Conservation (phyloP, 2,113 vertebrate genomes). For the Phasianus colchicus region DNA sequence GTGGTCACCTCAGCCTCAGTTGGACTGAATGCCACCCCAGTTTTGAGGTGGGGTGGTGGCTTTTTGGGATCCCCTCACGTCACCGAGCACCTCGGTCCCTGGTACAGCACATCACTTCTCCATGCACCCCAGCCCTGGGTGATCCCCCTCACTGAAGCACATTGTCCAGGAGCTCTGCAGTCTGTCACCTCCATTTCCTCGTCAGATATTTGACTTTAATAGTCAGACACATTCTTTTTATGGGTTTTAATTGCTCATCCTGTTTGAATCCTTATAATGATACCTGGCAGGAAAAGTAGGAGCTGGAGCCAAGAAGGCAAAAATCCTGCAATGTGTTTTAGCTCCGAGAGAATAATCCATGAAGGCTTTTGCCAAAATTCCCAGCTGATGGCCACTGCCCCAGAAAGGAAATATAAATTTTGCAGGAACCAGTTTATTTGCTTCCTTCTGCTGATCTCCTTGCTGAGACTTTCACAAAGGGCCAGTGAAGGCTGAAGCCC, state of each 20-base stretch:
- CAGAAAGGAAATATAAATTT: slow-evolving; percentile 2
- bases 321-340: background rate
- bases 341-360: background rate
- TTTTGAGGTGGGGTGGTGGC: too few relatives aligned
- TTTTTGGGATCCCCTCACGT: too few relatives aligned
- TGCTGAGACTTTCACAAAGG: rapidly evolving
- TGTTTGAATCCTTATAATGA: slow-evolving; percentile 11
- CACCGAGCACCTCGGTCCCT: too few relatives aligned
- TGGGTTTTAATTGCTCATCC: slow-evolving; percentile 46
- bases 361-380: background rate
- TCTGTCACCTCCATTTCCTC: background rate
- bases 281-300: slow-evolving; percentile 1
- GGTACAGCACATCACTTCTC: background rate
- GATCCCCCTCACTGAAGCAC: rapidly evolving
- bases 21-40: too few relatives aligned
- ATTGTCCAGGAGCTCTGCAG: background rate
- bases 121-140: background rate
- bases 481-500: background rate
- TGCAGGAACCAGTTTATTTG: background rate
- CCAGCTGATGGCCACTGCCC: background rate
- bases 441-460: background rate
- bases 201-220: background rate
- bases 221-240: background rate
- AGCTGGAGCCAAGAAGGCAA: background rate
- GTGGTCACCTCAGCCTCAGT: too few relatives aligned